Conservation (phyloP, 2,113 vertebrate genomes). For the Edolisoma coerulescens region DNA sequence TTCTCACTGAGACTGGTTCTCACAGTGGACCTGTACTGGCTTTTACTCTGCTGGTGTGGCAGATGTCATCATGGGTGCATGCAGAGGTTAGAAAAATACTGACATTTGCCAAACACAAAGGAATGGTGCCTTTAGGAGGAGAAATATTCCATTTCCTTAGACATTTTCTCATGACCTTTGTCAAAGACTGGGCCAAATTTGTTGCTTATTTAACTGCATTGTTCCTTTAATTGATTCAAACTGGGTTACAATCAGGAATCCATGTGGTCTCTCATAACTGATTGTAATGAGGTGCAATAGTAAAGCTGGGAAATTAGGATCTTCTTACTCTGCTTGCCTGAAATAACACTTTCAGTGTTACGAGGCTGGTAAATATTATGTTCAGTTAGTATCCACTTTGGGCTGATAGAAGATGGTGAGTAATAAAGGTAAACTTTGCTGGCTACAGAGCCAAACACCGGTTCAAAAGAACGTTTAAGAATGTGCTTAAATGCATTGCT, state of each 20-base stretch:
- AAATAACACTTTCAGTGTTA: neutral
- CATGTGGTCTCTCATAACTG: neutral
- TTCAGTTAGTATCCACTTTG: neutral
- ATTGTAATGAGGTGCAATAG: neutral
- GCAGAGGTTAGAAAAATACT: constrained; percentile 35
- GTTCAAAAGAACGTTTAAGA: constrained; percentile 9
- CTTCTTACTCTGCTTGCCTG: neutral
- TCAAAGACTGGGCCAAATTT: neutral
- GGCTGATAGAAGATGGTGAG: neutral
- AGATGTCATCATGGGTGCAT: neutral
- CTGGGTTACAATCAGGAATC: neutral
- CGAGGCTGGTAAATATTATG: neutral
- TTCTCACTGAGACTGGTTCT: neutral
- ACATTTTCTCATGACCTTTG: constrained; percentile 37
- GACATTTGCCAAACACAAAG: constrained; percentile 2
- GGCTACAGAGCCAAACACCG: neutral
- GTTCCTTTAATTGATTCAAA: constrained; percentile 30
- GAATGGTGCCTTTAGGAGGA: neutral
- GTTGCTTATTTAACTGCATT: neutral
- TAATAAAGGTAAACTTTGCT: constrained; percentile 22
- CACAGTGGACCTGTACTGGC: neutral
- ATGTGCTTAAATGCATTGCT: constrained; percentile 2
- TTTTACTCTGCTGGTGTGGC: neutral
- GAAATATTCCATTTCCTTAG: constrained; percentile 25
- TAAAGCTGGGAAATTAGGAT: neutral